These are phyloP conservation scores for Theonella swinhoei DNA, from an alignment of 37 sponge, comb jelly and placozoan species.

Conservation along the genomic window DNA sequence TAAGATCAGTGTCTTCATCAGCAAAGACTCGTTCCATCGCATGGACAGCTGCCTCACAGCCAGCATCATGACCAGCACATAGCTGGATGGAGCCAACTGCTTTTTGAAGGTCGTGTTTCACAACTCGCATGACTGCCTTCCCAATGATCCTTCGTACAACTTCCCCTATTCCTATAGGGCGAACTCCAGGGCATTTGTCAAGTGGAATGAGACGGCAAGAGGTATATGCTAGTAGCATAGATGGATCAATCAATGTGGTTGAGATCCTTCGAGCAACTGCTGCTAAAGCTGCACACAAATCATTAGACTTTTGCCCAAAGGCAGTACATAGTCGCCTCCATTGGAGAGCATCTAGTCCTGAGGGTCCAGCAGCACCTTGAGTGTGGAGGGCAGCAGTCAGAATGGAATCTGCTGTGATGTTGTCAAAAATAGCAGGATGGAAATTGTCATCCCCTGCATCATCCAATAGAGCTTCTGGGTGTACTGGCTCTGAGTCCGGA, in stretches of 20 bases:
- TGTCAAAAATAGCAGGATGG: constrained; percentile 13
- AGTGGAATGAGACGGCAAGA: too few relatives aligned
- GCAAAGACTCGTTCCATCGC: constrained; percentile 22
- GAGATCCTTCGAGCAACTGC: too few relatives aligned
- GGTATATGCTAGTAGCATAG: too few relatives aligned
- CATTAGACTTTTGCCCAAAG: constrained; percentile 15
- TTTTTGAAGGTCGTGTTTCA: constrained; percentile 6
- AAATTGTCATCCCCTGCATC: background rate
- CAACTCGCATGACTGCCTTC: background rate
- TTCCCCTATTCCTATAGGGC: too few relatives aligned
- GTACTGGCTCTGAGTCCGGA: constrained; percentile 18
- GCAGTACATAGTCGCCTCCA: constrained; percentile 46
- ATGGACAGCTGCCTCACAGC: constrained; percentile 44
- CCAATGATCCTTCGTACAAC: constrained; percentile 16
- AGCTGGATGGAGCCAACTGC: too few relatives aligned
- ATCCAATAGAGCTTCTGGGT: constrained; percentile 23
- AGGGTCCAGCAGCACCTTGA: constrained; percentile 40
- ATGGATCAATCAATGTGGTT: constrained; percentile 51
- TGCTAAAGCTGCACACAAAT: constrained; percentile 33
- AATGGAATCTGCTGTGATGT: too few relatives aligned
- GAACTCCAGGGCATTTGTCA: too few relatives aligned
- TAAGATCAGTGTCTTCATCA: too few relatives aligned
- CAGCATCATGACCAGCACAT: constrained; percentile 34
- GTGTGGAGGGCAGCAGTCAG: background rate
- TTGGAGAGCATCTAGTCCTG: constrained; percentile 16